Conservation (phyloP, 1,140 invertebrate species). For the Drosophila hydei region DNA sequence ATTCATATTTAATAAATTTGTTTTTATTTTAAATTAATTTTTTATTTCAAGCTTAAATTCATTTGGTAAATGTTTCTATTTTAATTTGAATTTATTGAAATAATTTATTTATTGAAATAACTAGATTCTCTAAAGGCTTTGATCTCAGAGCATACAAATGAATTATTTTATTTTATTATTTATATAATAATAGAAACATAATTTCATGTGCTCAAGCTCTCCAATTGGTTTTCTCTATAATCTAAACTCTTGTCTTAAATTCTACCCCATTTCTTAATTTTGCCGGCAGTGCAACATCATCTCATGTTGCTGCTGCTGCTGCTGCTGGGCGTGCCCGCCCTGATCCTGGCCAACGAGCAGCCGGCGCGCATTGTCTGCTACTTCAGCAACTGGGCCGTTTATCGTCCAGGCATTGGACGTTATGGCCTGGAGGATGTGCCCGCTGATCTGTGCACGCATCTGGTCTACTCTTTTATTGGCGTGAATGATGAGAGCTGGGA, state of each 20-base stretch:
- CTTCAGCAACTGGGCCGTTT: constrained; percentile 96
- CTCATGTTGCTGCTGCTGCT: constrained; percentile 35
- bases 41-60: too few species aligned
- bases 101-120: too few species aligned
- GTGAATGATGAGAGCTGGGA: constrained; percentile 91
- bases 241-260: background rate
- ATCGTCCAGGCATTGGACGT: constrained; percentile 91
- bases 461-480: constrained; percentile 96
- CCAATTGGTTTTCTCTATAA: too few species aligned
- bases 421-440: constrained; percentile 94
- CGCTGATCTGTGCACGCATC: constrained; percentile 92
- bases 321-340: constrained; percentile 39
- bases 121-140: too few species aligned
- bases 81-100: too few species aligned
- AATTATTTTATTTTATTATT: too few species aligned
- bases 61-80: too few species aligned
- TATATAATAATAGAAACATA: too few species aligned
- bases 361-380: constrained; percentile 91
- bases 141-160: too few species aligned
- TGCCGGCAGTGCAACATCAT: constrained; percentile 45
- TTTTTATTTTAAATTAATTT: too few species aligned
- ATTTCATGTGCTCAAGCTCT: too few species aligned
- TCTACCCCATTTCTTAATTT: background rate
- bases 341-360: constrained; percentile 44
- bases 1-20: too few species aligned